These are phyloP conservation scores for Tortricodes alternella DNA, from an alignment of 2,888 invertebrate species.

Conservation along the genomic window DNA sequence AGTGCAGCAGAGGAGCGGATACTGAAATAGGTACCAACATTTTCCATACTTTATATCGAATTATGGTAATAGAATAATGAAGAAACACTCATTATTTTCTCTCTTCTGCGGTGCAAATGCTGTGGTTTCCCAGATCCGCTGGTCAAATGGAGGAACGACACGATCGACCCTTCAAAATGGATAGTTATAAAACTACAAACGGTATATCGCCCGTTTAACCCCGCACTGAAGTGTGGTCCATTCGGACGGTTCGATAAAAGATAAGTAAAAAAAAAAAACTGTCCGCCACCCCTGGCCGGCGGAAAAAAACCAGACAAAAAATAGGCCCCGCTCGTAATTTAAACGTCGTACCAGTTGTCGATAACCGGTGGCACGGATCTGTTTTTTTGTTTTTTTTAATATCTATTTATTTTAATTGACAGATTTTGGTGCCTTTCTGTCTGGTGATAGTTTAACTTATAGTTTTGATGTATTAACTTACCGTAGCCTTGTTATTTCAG, in stretches of 20 bases:
- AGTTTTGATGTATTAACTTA: no score
- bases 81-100: no score
- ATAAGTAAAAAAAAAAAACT: slow-evolving; percentile 64
- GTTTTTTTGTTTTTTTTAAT: slow-evolving; percentile 34
- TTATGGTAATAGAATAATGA: no score
- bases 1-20: no score
- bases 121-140: no score
- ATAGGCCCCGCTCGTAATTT: slow-evolving; percentile 76
- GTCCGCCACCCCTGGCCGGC: slow-evolving; percentile 73
- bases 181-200: slow-evolving; percentile 40
- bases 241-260: slow-evolving; percentile 54
- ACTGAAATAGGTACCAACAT: no score
- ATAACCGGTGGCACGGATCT: slow-evolving; percentile 55
- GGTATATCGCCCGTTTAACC: slow-evolving; percentile 67
- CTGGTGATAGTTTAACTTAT: not conserved
- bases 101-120: no score
- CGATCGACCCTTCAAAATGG: slow-evolving; percentile 2
- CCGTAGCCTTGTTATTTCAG: no score
- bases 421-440: slow-evolving; percentile 21
- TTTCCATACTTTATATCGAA: no score
- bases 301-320: slow-evolving; percentile 74
- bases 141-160: not conserved
- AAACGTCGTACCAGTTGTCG: slow-evolving; percentile 75
- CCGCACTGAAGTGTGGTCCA: slow-evolving; percentile 59
- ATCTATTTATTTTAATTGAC: slow-evolving; percentile 5